phyloP scores from a whole-genome alignment of 2,888 invertebrate genomes.

The Hoplodrina ambigua region DNA sequence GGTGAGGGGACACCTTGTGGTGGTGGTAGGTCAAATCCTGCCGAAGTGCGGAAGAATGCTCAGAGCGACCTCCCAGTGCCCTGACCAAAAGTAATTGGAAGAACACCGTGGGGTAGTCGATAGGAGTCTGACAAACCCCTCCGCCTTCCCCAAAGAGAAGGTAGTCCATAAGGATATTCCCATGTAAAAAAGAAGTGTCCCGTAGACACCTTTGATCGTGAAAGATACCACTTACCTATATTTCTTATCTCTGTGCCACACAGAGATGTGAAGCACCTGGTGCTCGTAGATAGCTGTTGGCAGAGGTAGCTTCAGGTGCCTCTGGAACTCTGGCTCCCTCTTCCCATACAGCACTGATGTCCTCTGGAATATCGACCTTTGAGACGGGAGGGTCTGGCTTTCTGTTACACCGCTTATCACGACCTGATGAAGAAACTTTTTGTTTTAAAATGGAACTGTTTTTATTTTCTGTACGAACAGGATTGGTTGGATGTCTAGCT shows the following conservation, averaged over 20 bases:
- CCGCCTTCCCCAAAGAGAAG: too few species aligned
- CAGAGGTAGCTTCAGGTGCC: constrained; percentile 93
- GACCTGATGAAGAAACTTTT: constrained; percentile 81
- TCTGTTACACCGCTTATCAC: constrained; percentile 88
- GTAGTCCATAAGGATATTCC: too few species aligned
- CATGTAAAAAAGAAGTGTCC: too few species aligned
- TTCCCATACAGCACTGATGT: constrained; percentile 95
- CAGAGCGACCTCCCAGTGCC: too few species aligned
- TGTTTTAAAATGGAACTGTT: neutral
- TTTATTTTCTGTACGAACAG: neutral
- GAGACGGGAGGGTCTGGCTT: constrained; percentile 81
- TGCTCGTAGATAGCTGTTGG: constrained; percentile 88
- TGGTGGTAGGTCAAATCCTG: too few species aligned
- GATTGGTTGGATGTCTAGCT: too few species aligned
- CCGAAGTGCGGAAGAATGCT: too few species aligned
- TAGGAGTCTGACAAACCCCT: too few species aligned
- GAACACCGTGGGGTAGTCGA: too few species aligned
- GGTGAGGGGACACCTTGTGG: too few species aligned
- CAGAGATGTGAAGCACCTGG: constrained; percentile 93
- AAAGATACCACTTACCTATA: constrained; percentile 91
- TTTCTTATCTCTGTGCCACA: constrained; percentile 96
- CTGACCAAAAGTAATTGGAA: too few species aligned
- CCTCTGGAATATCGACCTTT: constrained; percentile 92
- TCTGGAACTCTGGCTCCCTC: constrained; percentile 94
- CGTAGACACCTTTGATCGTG: too few species aligned